phyloP scores from a whole-genome alignment of 1,140 invertebrate genomes.

The Radopholus similis region DNA sequence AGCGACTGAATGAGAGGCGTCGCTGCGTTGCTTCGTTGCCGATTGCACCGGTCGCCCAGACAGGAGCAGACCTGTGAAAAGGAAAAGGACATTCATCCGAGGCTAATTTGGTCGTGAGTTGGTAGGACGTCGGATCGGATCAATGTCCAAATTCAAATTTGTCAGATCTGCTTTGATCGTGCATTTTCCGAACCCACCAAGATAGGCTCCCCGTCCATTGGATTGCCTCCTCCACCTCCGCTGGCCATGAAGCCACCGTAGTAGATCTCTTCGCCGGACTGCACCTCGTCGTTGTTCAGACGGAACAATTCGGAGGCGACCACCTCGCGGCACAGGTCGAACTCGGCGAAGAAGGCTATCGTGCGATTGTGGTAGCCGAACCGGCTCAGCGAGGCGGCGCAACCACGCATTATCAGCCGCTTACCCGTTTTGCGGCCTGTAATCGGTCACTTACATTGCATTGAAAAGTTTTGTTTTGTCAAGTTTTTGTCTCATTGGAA shows the following conservation, averaged over 20 bases:
- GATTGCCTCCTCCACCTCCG: neutral
- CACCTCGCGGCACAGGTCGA: slow-evolving; percentile 41
- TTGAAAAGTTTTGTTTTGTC: no score
- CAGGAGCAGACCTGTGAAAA: slow-evolving; percentile 23
- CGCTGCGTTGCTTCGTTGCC: neutral
- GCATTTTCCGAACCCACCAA: neutral
- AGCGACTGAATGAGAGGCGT: neutral
- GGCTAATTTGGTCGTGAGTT: neutral
- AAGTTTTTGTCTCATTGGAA: no score
- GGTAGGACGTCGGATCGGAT: neutral
- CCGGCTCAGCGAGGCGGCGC: slow-evolving; percentile 30
- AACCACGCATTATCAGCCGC: slow-evolving; percentile 42
- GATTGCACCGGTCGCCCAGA: slow-evolving; percentile 17
- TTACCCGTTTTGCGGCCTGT: slow-evolving; percentile 43
- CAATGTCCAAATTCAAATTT: neutral
- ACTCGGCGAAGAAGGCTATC: slow-evolving; percentile 44
- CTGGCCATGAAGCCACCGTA: neutral
- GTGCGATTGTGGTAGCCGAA: slow-evolving; percentile 40
- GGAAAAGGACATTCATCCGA: neutral
- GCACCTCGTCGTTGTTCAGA: neutral
- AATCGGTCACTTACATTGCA: no score
- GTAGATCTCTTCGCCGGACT: neutral
- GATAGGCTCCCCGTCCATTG: slow-evolving; percentile 9
- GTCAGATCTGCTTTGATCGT: neutral
- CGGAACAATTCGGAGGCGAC: slow-evolving; percentile 38